Conservation (phyloP, 2,888 invertebrate genomes). For the Orgyia antiqua region DNA sequence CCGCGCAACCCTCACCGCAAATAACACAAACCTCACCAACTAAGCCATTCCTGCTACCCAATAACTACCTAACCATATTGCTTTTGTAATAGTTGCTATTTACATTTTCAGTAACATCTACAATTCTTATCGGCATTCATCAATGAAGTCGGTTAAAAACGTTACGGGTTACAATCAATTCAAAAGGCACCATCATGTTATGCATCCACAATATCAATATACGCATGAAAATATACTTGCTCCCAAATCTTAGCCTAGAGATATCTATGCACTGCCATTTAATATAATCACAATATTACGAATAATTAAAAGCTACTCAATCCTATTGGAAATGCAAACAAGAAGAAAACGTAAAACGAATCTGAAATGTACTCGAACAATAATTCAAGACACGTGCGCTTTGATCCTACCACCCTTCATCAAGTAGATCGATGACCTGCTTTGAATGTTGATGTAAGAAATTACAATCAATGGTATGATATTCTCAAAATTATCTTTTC, state of each 20-base stretch:
- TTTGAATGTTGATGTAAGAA: constrained; percentile 35
- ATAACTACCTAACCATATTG: constrained; percentile 37
- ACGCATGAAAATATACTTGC: no score
- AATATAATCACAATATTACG: no score
- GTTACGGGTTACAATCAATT: no score
- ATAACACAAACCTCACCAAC: constrained; percentile 62
- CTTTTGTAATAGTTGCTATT: constrained; percentile 36
- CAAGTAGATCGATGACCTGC: constrained; percentile 38
- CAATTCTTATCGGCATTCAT: no score
- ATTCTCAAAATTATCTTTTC: neutral
- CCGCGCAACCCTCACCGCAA: constrained; percentile 65
- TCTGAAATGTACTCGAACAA: constrained; percentile 29
- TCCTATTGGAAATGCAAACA: constrained; percentile 46
- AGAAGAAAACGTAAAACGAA: constrained; percentile 31
- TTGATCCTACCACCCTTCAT: constrained; percentile 54
- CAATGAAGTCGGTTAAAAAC: no score
- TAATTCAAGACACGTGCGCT: constrained; percentile 51
- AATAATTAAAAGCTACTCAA: neutral
- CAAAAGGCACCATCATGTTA: no score
- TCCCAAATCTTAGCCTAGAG: no score
- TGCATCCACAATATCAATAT: no score
- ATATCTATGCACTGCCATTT: no score
- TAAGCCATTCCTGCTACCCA: constrained; percentile 46
- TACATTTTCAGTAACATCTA: no score
- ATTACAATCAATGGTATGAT: constrained; percentile 21